phyloP scores from a whole-genome alignment of 2,888 invertebrate species.

The Stratiomys singularior region DNA sequence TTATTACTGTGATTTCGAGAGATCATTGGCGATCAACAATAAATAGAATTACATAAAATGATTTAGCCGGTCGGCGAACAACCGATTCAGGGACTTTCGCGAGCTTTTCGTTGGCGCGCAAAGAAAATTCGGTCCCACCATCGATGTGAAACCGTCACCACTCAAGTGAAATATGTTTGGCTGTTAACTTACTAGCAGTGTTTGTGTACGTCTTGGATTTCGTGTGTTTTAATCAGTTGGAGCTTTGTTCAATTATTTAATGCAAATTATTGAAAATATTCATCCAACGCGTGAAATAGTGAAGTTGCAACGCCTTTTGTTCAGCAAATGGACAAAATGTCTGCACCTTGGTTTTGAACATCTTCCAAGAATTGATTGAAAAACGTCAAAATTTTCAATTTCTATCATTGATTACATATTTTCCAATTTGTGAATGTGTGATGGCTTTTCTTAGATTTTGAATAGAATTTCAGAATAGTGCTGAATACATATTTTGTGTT shows the following conservation, averaged over 20 bases:
- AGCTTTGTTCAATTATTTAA: not conserved
- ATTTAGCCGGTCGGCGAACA: conserved; percentile 3
- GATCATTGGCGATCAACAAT: conserved; percentile 27
- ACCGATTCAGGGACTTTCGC: conserved; percentile 6
- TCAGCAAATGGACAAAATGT: not conserved
- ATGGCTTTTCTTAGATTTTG: conserved; percentile 8
- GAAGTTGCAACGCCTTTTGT: not conserved
- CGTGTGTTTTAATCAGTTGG: conserved; percentile 1
- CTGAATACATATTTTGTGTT: conserved; percentile 32
- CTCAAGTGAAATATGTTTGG: conserved; percentile 21
- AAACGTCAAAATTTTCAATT: not conserved
- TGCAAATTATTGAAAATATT: not conserved
- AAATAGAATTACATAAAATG: conserved; percentile 5
- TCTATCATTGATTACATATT: not conserved
- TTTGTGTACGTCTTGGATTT: conserved; percentile 14
- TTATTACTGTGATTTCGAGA: conserved; percentile 32
- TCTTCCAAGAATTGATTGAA: not conserved
- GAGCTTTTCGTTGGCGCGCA: not conserved
- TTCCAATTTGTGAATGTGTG: conserved; percentile 9
- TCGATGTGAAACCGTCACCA: not conserved
- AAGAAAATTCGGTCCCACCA: not conserved
- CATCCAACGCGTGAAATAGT: not conserved
- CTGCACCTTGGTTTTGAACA: not conserved
- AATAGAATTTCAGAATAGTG: conserved; percentile 13
- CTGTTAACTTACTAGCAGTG: not conserved